A percentile compares a stretch with the other conserved stretches of the same genome.
phyloP scores from a whole-genome alignment of 2,113 vertebrate genomes.

The Cebus imitator region DNA sequence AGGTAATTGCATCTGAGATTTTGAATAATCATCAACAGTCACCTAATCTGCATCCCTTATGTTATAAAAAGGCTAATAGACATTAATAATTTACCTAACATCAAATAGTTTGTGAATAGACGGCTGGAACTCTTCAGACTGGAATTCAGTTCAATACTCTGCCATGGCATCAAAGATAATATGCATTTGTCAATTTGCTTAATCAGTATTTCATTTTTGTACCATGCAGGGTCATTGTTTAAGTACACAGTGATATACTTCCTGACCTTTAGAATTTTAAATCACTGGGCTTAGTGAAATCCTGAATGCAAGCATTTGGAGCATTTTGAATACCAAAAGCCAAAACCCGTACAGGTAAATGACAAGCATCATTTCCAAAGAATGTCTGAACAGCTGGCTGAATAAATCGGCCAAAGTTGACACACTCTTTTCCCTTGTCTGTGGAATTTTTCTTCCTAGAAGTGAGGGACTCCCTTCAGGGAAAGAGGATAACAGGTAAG shows the following conservation, averaged over 20 bases:
- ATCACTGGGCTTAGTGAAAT: slow-evolving; percentile 47
- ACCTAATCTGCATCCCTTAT: neutral
- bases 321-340: slow-evolving; percentile 58
- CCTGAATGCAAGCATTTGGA: slow-evolving; percentile 4
- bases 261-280: slow-evolving; percentile 67
- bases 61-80: neutral
- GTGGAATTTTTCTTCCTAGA: neutral
- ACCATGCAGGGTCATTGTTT: slow-evolving; percentile 24
- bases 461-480: neutral
- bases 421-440: slow-evolving; percentile 1
- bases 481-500: neutral
- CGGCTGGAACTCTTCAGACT: neutral
- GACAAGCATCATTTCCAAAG: slow-evolving; percentile 45
- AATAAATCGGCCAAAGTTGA: slow-evolving; percentile 33
- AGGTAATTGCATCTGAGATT: neutral
- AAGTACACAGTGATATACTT: slow-evolving; percentile 51
- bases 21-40: neutral
- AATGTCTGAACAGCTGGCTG: neutral
- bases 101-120: neutral
- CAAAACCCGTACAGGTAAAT: slow-evolving; percentile 24
- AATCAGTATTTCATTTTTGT: slow-evolving; percentile 56
- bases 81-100: neutral
- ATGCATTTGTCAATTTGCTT: slow-evolving; percentile 51
- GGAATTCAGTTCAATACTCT: slow-evolving; percentile 32
- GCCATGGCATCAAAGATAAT: neutral